Conservation (phyloP, 2,113 vertebrate genomes). For the Malaclemys terrapin region DNA sequence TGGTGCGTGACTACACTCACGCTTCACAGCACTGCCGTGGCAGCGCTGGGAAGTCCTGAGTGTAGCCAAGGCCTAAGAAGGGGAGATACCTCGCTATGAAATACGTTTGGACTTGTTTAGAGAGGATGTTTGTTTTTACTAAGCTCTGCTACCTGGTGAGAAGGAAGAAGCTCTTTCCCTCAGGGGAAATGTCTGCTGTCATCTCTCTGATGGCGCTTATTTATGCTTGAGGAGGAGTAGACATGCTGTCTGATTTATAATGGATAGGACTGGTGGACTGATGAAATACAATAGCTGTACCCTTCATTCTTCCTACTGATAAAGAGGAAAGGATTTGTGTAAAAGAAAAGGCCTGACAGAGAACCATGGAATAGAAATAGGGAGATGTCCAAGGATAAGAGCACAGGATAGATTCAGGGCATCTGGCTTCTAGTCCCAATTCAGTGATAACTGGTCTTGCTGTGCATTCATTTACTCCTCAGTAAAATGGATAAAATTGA, state of each 20-base stretch:
- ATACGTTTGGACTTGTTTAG: not conserved
- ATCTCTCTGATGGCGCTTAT: not conserved
- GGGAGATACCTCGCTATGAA: not conserved
- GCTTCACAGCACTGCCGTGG: too few species aligned
- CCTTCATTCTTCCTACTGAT: not conserved
- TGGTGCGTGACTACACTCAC: too few species aligned
- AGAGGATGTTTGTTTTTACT: accelerated
- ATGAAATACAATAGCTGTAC: not conserved
- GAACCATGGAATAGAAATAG: not conserved
- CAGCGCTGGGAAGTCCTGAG: too few species aligned
- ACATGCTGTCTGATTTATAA: not conserved
- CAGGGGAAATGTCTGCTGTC: not conserved
- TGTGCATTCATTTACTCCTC: too few species aligned
- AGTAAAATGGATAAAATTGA: not conserved
- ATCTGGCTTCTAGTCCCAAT: not conserved
- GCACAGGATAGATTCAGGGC: not conserved
- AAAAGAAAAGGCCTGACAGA: not conserved
- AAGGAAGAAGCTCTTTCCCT: not conserved
- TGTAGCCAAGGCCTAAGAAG: not conserved
- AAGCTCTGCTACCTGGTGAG: constrained; percentile 20
- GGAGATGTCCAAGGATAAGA: not conserved
- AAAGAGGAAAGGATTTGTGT: not conserved
- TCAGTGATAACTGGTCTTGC: not conserved
- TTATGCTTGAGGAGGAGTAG: not conserved
- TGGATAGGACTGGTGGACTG: not conserved